phyloP scores from a whole-genome alignment of 2,113 vertebrate genomes.

The Ariopsis seemanni region DNA sequence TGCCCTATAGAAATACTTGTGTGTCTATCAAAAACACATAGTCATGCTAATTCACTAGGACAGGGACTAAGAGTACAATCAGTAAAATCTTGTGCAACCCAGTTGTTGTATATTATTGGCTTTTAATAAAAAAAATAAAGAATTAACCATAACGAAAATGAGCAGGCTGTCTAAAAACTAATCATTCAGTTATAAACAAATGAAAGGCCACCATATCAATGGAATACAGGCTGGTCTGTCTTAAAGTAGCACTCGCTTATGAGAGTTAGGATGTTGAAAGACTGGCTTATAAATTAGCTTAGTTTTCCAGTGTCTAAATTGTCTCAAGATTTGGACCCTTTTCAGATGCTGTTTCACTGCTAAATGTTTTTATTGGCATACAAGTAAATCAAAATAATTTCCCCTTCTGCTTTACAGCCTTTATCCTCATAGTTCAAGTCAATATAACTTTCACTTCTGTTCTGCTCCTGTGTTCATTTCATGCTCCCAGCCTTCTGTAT shows the following conservation, averaged over 20 bases:
- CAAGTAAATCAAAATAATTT: neutral
- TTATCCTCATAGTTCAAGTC: neutral
- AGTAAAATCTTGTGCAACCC: too few species aligned
- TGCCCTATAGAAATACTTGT: too few species aligned
- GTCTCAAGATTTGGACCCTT: neutral
- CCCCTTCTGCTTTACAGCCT: neutral
- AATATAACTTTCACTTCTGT: neutral
- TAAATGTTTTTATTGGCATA: neutral
- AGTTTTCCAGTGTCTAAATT: fast-evolving
- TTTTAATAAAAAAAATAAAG: too few species aligned
- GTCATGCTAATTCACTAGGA: too few species aligned
- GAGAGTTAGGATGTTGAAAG: neutral
- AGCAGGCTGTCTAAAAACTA: too few species aligned
- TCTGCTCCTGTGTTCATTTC: neutral
- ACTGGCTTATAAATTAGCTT: neutral
- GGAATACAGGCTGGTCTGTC: neutral
- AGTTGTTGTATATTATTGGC: too few species aligned
- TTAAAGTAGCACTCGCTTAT: neutral
- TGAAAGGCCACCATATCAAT: too few species aligned
- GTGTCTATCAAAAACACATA: too few species aligned
- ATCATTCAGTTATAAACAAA: too few species aligned
- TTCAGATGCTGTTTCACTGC: neutral
- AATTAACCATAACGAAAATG: too few species aligned
- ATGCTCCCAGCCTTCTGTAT: neutral
- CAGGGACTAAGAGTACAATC: too few species aligned